phyloP scores from a whole-genome alignment of 2,113 vertebrate species.

The Oryzias celebensis region DNA sequence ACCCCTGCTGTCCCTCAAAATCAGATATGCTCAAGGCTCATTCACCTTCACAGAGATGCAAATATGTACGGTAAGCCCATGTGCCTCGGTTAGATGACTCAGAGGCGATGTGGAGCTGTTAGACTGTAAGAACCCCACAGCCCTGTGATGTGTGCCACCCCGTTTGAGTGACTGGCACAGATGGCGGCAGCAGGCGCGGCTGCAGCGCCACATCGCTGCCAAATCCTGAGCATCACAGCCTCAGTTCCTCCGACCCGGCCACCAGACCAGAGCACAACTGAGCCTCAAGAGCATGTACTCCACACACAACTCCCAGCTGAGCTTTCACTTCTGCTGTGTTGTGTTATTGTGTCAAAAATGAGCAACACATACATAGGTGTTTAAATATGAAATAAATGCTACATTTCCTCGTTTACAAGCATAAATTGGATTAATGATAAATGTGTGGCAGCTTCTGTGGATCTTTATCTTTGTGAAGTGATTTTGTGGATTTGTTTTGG shows the following conservation, averaged over 20 bases:
- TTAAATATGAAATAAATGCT: not conserved
- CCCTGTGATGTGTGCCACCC: conserved; percentile 24
- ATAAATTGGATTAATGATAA: too few species aligned
- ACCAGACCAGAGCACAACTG: conserved; percentile 1
- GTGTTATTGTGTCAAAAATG: conserved; percentile 20
- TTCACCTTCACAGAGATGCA: conserved; percentile 25
- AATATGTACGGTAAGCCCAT: conserved; percentile 12
- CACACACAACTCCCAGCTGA: conserved; percentile 23
- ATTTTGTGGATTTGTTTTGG: too few species aligned
- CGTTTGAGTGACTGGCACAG: conserved; percentile 56
- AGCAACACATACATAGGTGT: not conserved
- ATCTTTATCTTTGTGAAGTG: too few species aligned
- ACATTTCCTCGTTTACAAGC: too few species aligned
- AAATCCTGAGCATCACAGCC: conserved; percentile 1
- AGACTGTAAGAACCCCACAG: conserved; percentile 18
- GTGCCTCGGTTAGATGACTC: conserved; percentile 45
- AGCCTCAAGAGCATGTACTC: conserved; percentile 18
- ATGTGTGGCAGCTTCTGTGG: too few species aligned
- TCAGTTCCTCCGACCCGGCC: not conserved
- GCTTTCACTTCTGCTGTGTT: conserved; percentile 15
- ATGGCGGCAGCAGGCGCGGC: conserved; percentile 53
- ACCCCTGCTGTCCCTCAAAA: conserved; percentile 51
- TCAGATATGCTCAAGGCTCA: conserved; percentile 32
- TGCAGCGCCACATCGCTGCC: conserved; percentile 30
- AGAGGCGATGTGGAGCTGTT: conserved; percentile 25